phyloP scores from a whole-genome alignment of 2,888 invertebrate species.

The Metalampra italica region DNA sequence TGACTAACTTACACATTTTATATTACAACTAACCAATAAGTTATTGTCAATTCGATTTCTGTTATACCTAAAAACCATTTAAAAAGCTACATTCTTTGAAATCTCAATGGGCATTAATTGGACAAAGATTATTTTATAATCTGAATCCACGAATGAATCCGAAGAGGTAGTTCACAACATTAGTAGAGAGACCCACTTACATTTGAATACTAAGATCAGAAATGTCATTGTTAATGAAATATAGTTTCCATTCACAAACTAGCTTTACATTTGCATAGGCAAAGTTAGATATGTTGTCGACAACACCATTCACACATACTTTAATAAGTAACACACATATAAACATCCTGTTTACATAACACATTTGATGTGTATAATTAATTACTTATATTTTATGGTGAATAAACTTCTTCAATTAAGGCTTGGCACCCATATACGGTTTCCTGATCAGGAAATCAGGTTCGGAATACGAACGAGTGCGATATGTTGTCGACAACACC shows the following conservation, averaged over 20 bases:
- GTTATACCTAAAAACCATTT: constrained; percentile 12
- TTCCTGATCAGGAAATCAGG: no score
- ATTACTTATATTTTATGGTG: no score
- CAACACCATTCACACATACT: constrained; percentile 5
- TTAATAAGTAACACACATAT: not conserved
- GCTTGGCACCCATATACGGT: no score
- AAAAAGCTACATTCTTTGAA: not conserved
- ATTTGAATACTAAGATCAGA: not conserved
- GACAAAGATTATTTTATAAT: constrained; percentile 6
- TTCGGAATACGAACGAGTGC: no score
- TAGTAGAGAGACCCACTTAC: no score
- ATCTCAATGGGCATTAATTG: constrained; percentile 1
- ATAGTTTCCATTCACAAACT: not conserved
- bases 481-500: constrained; percentile 5
- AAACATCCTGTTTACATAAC: constrained; percentile 13
- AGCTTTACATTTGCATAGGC: constrained; percentile 29
- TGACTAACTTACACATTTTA: constrained; percentile 4
- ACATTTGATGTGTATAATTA: no score
- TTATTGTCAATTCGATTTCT: constrained; percentile 42
- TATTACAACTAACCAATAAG: constrained; percentile 25
- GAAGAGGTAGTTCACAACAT: constrained; percentile 13
- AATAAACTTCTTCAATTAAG: no score
- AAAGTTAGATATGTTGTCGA: constrained; percentile 3
- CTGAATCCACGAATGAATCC: not conserved
- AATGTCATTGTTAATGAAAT: not conserved